phyloP scores from a whole-genome alignment of 2,888 invertebrate genomes.

The Lordiphosa andalusiaca region DNA sequence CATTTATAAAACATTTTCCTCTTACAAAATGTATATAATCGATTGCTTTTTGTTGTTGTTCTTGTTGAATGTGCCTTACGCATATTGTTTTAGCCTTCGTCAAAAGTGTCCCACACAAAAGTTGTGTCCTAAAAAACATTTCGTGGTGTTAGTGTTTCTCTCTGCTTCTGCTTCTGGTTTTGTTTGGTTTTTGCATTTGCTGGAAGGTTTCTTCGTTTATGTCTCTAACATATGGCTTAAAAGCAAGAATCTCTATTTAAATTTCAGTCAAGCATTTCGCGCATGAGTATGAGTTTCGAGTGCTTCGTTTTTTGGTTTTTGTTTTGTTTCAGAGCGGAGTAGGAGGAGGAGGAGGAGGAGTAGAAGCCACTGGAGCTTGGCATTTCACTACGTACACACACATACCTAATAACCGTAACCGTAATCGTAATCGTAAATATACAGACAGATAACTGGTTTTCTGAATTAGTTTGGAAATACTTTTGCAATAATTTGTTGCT shows the following conservation, averaged over 20 bases:
- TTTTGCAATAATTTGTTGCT: constrained; percentile 53
- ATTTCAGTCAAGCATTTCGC: constrained; percentile 63
- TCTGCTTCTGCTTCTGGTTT: constrained; percentile 16
- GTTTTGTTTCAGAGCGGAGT: too few relatives aligned
- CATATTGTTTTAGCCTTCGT: constrained; percentile 20
- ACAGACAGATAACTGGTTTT: constrained; percentile 30
- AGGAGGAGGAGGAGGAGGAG: constrained; percentile 17
- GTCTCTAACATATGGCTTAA: constrained; percentile 46
- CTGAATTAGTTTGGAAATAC: constrained; percentile 41
- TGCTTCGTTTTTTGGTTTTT: constrained; percentile 1
- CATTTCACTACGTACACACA: constrained; percentile 48
- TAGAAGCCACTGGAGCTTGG: constrained; percentile 35
- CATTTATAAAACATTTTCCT: constrained; percentile 62
- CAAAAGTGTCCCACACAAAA: too few relatives aligned
- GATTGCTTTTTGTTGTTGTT: constrained; percentile 69
- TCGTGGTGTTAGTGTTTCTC: constrained; percentile 30
- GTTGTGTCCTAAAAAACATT: constrained; percentile 27
- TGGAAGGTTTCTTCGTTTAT: constrained; percentile 52
- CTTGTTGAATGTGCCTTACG: constrained; percentile 8
- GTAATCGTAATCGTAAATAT: constrained; percentile 38
- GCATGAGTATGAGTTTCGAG: constrained; percentile 32
- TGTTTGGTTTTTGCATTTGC: constrained; percentile 21
- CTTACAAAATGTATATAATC: constrained; percentile 66
- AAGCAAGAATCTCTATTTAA: constrained; percentile 41
- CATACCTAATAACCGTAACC: constrained; percentile 55